A percentile compares a stretch with the other conserved stretches of the same genome.
Conservation (phyloP, 2,888 invertebrate species). For the Liodrosophila aerea region DNA sequence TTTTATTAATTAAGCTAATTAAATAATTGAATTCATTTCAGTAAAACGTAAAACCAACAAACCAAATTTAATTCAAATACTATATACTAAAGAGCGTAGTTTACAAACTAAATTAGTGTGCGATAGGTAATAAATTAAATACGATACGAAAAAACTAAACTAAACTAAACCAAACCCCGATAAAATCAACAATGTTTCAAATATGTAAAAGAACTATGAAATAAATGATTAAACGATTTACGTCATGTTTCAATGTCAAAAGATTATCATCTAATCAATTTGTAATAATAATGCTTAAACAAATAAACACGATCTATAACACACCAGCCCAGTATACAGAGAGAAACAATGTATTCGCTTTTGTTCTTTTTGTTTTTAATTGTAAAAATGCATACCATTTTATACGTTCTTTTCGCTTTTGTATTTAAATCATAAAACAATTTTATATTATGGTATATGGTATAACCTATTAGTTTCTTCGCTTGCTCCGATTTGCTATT, state of each 20-base stretch:
- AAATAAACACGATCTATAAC: conserved; percentile 48
- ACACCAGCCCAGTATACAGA: conserved; percentile 9
- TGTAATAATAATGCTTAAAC: conserved; percentile 64
- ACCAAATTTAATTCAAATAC: conserved; percentile 20
- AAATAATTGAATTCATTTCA: conserved; percentile 55
- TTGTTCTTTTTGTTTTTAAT: conserved; percentile 35
- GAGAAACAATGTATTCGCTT: conserved; percentile 7
- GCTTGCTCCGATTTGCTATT: conserved; percentile 64
- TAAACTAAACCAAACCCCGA: no score
- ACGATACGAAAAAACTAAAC: conserved; percentile 41
- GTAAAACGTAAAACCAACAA: conserved; percentile 35
- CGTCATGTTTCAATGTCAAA: conserved; percentile 59
- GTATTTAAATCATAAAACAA: conserved; percentile 76
- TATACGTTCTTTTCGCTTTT: conserved; percentile 54
- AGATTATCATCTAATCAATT: conserved; percentile 39
- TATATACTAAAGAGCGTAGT: conserved; percentile 50
- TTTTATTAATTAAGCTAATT: conserved; percentile 76
- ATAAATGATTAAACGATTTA: conserved; percentile 25
- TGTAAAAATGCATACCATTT: conserved; percentile 63
- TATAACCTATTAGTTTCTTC: conserved; percentile 72
- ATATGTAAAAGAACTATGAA: conserved; percentile 45
- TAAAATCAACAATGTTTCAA: conserved; percentile 52
- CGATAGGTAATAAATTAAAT: conserved; percentile 54
- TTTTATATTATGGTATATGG: conserved; percentile 71
- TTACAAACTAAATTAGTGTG: conserved; percentile 61